These are phyloP conservation scores for Hippasteria phrygiana DNA, from an alignment of 53 echinoderm and acorn worm species.

Conservation along the genomic window DNA sequence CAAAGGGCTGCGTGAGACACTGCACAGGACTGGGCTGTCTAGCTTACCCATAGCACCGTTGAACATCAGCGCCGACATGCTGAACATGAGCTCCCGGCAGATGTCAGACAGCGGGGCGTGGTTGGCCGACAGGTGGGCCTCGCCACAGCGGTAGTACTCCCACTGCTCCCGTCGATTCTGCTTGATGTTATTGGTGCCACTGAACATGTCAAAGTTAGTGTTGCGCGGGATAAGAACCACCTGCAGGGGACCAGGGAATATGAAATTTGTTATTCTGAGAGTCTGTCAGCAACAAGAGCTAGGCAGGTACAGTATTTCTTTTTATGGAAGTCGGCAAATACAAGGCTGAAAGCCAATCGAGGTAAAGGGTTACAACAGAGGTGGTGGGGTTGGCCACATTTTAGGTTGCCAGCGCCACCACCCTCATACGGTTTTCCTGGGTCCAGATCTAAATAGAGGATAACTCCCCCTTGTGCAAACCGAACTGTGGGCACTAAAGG, in stretches of 20 bases:
- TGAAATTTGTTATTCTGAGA: background rate
- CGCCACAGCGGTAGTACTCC: slow-evolving; percentile 89
- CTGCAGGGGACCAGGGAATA: slow-evolving; percentile 45
- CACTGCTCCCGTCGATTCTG: slow-evolving; percentile 86
- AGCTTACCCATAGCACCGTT: slow-evolving; percentile 91
- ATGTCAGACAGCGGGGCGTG: slow-evolving; percentile 72
- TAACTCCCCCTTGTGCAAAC: too few species aligned
- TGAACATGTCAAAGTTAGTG: slow-evolving; percentile 83
- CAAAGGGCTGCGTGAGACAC: background rate
- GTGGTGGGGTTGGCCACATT: too few species aligned
- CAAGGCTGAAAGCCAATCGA: too few species aligned
- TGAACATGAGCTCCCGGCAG: slow-evolving; percentile 91
- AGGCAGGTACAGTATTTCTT: too few species aligned
- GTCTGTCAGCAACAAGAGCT: too few species aligned
- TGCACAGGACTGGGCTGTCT: too few species aligned
- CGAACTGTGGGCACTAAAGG: too few species aligned
- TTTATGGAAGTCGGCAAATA: too few species aligned
- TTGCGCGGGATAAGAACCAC: slow-evolving; percentile 76
- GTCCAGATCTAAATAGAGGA: too few species aligned
- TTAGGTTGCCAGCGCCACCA: too few species aligned
- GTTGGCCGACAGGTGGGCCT: slow-evolving; percentile 79
- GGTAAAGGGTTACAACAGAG: too few species aligned
- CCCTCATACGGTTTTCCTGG: too few species aligned
- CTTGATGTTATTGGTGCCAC: slow-evolving; percentile 73
- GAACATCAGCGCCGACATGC: slow-evolving; percentile 86